Percentiles rank a stretch among this genome's conserved stretches.
Evolutionary conservation across 2,888 invertebrate species (phyloP).

Genomic region (Papilio protenor): DNA sequence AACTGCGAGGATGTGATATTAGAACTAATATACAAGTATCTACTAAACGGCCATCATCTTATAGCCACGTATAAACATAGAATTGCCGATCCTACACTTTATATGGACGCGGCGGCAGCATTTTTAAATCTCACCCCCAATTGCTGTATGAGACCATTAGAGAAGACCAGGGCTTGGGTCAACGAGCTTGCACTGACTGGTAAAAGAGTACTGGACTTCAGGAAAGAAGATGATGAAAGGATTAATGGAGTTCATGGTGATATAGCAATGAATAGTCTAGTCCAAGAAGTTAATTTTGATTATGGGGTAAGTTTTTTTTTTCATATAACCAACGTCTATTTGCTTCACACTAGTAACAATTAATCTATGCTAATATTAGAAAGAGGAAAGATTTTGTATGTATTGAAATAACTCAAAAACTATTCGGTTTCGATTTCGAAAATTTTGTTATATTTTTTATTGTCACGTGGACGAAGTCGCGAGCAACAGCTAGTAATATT

Average conservation of each 20-base stretch:
- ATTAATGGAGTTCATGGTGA: constrained; percentile 72
- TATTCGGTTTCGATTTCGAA: no score
- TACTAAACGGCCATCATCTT: constrained; percentile 79
- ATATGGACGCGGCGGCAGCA: constrained; percentile 73
- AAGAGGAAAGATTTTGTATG: no score
- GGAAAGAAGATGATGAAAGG: constrained; percentile 60
- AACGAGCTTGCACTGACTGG: constrained; percentile 72
- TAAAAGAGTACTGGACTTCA: constrained; percentile 67
- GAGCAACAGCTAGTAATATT: no score
- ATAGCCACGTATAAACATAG: constrained; percentile 64
- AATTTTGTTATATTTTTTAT: no score
- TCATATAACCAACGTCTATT: background rate
- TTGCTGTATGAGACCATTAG: constrained; percentile 80
- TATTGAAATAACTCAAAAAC: no score
- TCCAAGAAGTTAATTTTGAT: constrained; percentile 74
- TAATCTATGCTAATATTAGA: no score
- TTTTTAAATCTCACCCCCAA: constrained; percentile 84
- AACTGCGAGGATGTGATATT: constrained; percentile 99
- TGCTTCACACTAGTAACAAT: background rate
- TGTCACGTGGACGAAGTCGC: no score
- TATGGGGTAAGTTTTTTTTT: constrained; percentile 68
- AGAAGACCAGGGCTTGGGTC: constrained; percentile 70
- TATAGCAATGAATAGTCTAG: constrained; percentile 74
- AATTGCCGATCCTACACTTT: constrained; percentile 68
- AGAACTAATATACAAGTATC: constrained; percentile 93